Percentiles rank a stretch among this genome's conserved stretches.
Evolutionary conservation across 2,113 vertebrate genomes (phyloP).

Genomic region (Procapra przewalskii): DNA sequence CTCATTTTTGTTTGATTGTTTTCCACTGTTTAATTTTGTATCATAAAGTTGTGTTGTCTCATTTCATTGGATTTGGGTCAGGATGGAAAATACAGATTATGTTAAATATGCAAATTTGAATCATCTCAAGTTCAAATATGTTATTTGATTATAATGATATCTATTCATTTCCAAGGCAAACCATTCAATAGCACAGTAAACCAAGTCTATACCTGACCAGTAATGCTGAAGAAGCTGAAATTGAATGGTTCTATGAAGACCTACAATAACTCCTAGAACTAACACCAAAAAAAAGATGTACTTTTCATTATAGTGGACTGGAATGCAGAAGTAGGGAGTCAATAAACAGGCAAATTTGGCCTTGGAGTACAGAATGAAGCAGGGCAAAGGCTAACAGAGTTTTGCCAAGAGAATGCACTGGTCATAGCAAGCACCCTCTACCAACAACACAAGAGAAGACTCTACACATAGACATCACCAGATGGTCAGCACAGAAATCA

Average conservation of each 20-base stretch:
- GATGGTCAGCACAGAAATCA: rapidly evolving
- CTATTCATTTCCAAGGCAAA: background rate
- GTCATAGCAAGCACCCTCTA: background rate
- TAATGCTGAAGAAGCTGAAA: background rate
- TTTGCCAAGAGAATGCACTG: background rate
- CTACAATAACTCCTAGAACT: background rate
- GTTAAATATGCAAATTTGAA: background rate
- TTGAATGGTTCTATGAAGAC: background rate
- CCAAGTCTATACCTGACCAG: background rate
- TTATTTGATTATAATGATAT: background rate
- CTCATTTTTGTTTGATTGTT: background rate
- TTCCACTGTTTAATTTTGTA: background rate
- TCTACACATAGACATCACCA: background rate
- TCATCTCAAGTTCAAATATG: background rate
- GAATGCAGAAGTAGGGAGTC: background rate
- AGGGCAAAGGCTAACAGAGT: background rate
- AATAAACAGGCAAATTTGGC: background rate
- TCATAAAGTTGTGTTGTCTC: background rate
- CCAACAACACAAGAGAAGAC: background rate
- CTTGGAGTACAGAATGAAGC: background rate
- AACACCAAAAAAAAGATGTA: background rate
- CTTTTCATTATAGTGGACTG: background rate
- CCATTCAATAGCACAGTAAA: background rate
- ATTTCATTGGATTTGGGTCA: background rate
- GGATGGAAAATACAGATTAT: background rate